Base-by-base conservation (phyloP, 2,113 vertebrate species). In the Otolemur garnettii region DNA sequence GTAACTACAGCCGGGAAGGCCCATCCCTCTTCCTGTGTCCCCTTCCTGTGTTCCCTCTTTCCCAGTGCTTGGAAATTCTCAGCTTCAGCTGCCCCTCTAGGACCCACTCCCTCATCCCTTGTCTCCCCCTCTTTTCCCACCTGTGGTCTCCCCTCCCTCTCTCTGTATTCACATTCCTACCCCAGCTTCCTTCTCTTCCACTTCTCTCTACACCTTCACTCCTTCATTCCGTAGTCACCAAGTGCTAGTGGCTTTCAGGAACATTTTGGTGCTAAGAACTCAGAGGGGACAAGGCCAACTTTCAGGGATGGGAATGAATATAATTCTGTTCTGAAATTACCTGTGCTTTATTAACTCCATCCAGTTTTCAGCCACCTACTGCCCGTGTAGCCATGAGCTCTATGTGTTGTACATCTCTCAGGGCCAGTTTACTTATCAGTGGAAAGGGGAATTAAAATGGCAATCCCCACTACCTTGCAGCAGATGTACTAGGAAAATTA, bases 371-470 rank as follows among this genome's bases (percentile, higher is more conserved):
- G 72, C 55, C 72, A 86, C 64, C 79, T 81, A 79, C 15, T 68
- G 24, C 2, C n/a, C 82, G 18, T 85, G 21, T 30, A 38, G 86
- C 45, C 62, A 59, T 14, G 30, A 7, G 17, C 60, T 74, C 60
- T 74, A 60, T 60, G 33, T 71, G 42, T 42, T 64, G 7, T 17
- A 53, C 12, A 2, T 94, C 55, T 74, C 57, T 86, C 60, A 0
- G 35, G 30, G 7, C 64, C 6, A 2, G 30, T 45, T 96, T 92
- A 78, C 10, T 96, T 42, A 82, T 86, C 35, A 82, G 72, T 95
- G 91, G 74, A 96, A 91, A 84, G n/a, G 28, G 12, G 17, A 28
- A 35, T 93, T 88, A 88, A 91, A 87, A 74, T 62, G 78, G 35
- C 38, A 93, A 64, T 38, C 19, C 17, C 30, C 24, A 78, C 9